Conservation (phyloP, 2,797 vertebrate genomes). For the Calcarius lapponicus region DNA sequence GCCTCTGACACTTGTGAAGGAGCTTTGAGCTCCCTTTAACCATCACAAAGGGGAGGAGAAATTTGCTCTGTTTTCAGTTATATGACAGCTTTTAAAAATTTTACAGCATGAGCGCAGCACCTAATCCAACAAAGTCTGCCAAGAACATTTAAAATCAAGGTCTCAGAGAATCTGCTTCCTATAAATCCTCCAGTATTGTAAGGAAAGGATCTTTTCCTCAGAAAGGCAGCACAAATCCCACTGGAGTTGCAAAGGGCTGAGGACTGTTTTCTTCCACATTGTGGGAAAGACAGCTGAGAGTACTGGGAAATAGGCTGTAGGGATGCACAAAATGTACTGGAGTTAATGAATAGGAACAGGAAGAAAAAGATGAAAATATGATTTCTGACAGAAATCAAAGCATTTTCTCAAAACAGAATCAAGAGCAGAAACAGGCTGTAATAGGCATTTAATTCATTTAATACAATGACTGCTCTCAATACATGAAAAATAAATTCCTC, state of each 20-base stretch:
- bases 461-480: neutral
- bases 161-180: neutral
- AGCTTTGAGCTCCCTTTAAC: neutral
- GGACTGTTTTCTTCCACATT: neutral
- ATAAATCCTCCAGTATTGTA: neutral
- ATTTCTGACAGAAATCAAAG: conserved; percentile 15
- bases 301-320: neutral
- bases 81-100: conserved; percentile 21
- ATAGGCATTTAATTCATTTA: neutral
- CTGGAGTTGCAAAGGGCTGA: neutral
- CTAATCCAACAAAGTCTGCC: conserved; percentile 41
- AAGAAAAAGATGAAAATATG: neutral
- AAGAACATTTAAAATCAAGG: conserved; percentile 21
- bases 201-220: neutral
- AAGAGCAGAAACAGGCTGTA: neutral
- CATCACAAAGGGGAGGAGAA: neutral
- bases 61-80: conserved; percentile 14
- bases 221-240: neutral
- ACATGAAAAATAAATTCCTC: neutral
- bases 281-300: neutral
- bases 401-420: neutral
- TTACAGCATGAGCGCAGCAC: neutral
- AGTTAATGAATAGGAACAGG: neutral
- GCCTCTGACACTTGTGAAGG: neutral
- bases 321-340: neutral